Percentiles rank a stretch among this genome's conserved stretches.
Evolutionary conservation across 2,113 vertebrate species (phyloP).

Genomic region (Microcebus lehilahytsara): DNA sequence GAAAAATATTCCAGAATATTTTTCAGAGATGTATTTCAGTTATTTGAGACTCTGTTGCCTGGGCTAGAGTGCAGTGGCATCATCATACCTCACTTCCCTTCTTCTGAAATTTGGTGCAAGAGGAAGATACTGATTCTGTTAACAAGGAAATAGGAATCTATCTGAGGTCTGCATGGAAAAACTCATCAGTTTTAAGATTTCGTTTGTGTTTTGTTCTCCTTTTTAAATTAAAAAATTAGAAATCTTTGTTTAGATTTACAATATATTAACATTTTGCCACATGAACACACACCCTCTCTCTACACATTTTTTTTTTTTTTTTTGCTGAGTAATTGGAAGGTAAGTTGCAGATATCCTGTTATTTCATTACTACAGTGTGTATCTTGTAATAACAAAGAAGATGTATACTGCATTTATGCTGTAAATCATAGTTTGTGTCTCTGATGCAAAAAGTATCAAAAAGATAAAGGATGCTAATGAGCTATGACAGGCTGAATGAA

Average conservation of each 20-base stretch:
- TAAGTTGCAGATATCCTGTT: background rate
- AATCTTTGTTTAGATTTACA: background rate
- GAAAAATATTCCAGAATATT: conserved; percentile 61
- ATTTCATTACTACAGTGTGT: background rate
- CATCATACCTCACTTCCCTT: background rate
- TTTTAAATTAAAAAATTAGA: background rate
- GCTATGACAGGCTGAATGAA: background rate
- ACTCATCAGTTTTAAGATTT: background rate
- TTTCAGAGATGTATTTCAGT: conserved; percentile 52
- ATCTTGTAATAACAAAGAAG: background rate
- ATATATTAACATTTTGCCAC: background rate
- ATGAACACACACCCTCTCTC: background rate
- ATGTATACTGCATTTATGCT: background rate
- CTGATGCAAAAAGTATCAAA: background rate
- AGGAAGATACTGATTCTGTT: background rate
- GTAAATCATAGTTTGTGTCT: background rate
- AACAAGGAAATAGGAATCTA: background rate
- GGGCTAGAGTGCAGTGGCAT: no score
- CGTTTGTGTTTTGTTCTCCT: background rate
- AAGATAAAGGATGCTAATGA: background rate
- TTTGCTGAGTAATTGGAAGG: background rate
- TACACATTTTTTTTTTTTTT: background rate
- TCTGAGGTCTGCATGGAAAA: background rate
- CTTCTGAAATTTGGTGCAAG: background rate
- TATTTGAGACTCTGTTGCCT: conserved; percentile 15